These are phyloP conservation scores for Halocynthia aurantium DNA, from an alignment of 23 tunicate species.

Conservation along the genomic window DNA sequence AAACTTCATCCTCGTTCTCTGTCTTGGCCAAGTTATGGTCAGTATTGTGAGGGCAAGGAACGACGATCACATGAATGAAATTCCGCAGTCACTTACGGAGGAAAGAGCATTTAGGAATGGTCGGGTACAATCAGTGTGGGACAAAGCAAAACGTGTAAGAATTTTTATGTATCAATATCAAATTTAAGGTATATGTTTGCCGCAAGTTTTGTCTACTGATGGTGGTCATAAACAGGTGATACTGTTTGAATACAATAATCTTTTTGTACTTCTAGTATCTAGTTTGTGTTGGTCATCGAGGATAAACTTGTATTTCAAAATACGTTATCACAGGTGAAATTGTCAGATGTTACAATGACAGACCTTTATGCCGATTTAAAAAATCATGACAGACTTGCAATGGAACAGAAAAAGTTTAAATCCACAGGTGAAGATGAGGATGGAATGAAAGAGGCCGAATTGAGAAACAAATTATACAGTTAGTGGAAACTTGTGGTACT, in stretches of 20 bases:
- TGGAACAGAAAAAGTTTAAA: slow-evolving; percentile 37
- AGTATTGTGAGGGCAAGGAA: too few relatives aligned
- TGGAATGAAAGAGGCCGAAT: slow-evolving; percentile 19
- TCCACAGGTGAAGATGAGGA: slow-evolving; percentile 28
- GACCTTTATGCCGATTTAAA: slow-evolving; percentile 51
- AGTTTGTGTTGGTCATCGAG: too few relatives aligned
- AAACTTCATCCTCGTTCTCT: too few relatives aligned
- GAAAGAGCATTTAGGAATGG: slow-evolving; percentile 37
- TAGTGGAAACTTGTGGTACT: not conserved
- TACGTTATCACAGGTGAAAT: slow-evolving; percentile 17
- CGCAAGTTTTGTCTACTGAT: too few relatives aligned
- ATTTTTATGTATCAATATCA: not conserved
- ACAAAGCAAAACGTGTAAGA: slow-evolving; percentile 48
- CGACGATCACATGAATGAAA: not conserved
- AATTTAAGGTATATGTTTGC: not conserved
- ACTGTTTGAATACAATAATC: too few relatives aligned
- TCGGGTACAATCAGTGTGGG: slow-evolving; percentile 64
- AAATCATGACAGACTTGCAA: slow-evolving; percentile 37
- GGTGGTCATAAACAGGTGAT: too few relatives aligned
- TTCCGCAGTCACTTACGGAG: not conserved
- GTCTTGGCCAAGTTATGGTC: too few relatives aligned
- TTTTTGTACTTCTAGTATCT: too few relatives aligned
- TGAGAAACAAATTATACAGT: slow-evolving; percentile 30
- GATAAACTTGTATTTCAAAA: not conserved
- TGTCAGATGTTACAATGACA: slow-evolving; percentile 39